These are phyloP conservation scores for Zaprionus tsacasi DNA, from an alignment of 1,140 invertebrate species.

Conservation along the genomic window DNA sequence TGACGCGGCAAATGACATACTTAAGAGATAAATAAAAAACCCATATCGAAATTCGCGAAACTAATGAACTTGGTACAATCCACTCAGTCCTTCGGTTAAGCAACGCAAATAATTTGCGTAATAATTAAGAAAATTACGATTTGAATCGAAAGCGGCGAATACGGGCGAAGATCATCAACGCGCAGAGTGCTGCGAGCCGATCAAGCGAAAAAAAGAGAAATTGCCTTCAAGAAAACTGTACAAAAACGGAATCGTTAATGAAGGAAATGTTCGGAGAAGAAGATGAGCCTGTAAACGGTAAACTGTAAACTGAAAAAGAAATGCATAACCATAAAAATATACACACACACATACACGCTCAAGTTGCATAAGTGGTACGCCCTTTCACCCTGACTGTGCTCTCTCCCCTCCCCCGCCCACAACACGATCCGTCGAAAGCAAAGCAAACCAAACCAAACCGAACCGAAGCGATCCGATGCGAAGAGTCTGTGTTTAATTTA, in stretches of 20 bases:
- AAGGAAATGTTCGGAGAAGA: constrained; percentile 67
- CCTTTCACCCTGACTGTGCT: constrained; percentile 34
- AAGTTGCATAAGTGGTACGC: constrained; percentile 52
- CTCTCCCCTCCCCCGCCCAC: no score
- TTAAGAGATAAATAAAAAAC: constrained; percentile 8
- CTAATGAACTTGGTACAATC: constrained; percentile 39
- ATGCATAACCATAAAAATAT: constrained; percentile 76
- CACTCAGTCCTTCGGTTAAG: constrained; percentile 48
- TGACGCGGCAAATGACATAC: constrained; percentile 52
- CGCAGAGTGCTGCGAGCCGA: constrained; percentile 3
- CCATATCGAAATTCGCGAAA: not conserved
- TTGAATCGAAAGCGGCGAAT: constrained; percentile 1
- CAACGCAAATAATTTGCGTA: constrained; percentile 56
- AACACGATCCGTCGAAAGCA: not conserved
- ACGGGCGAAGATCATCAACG: constrained; percentile 26
- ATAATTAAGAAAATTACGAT: constrained; percentile 36
- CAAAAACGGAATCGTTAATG: constrained; percentile 75
- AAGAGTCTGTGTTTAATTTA: constrained; percentile 65
- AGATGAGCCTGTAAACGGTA: constrained; percentile 72
- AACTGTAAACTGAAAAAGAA: constrained; percentile 51
- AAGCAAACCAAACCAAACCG: constrained; percentile 21
- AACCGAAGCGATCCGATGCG: constrained; percentile 24
- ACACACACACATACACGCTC: constrained; percentile 39
- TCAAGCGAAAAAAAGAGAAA: constrained; percentile 61
- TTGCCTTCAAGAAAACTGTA: constrained; percentile 56